Evolutionary conservation across 2,797 vertebrate species (phyloP).

Genomic region (Rhynchonycteris naso): DNA sequence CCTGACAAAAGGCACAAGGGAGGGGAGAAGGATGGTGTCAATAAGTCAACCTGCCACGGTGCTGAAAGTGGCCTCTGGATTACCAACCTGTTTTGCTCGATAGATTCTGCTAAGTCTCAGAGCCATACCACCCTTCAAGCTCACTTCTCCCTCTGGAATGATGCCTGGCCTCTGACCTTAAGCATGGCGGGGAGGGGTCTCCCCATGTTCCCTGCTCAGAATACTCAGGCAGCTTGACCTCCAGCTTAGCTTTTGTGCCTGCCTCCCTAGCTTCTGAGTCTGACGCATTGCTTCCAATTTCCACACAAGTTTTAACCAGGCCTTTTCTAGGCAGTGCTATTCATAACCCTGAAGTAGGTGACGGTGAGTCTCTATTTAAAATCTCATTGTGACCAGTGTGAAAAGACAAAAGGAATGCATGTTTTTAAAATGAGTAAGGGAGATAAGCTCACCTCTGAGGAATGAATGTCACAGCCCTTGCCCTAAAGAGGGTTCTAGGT

Average conservation of each 20-base stretch:
- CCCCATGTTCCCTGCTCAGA: background rate
- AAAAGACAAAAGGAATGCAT: conserved; percentile 33
- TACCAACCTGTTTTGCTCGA: background rate
- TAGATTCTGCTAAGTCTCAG: background rate
- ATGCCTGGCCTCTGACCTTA: background rate
- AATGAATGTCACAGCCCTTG: conserved; percentile 51
- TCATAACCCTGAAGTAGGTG: conserved; percentile 59
- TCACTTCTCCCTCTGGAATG: background rate
- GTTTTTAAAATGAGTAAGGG: conserved; percentile 53
- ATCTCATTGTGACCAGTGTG: conserved; percentile 45
- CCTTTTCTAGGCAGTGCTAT: conserved; percentile 54
- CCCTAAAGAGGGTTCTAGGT: conserved; percentile 69
- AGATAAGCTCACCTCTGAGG: conserved; percentile 60
- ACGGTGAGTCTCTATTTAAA: conserved; percentile 52
- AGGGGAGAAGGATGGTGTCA: fast-evolving
- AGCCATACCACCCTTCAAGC: background rate
- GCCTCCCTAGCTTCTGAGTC: background rate
- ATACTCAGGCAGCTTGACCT: background rate
- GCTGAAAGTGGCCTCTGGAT: background rate
- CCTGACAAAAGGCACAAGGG: background rate
- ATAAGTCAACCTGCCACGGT: background rate
- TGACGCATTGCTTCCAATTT: background rate
- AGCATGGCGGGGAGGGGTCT: background rate
- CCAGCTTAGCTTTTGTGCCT: background rate
- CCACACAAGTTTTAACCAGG: background rate